Evolutionary conservation across 2,797 vertebrate species (phyloP), one percentile per base, ranked within the genome.

Genomic region (Oreochromis grahami): DNA sequence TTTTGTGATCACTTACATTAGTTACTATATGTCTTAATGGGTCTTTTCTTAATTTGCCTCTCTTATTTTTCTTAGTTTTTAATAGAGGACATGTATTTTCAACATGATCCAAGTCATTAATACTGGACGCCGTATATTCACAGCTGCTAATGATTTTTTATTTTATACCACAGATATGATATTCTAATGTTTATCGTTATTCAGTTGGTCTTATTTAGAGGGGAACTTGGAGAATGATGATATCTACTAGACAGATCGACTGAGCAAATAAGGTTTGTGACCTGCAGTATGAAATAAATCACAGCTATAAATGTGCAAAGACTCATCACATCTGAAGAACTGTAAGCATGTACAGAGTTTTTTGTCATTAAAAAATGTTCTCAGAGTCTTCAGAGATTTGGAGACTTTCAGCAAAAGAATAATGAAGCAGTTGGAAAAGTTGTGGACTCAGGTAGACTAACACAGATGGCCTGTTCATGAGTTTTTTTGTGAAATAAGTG

Each of bases 121-220:
- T 90, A 92, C 87, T 78, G 84, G 88, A 95, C 82, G 89, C 88
- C 80, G 1, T 90, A 90, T 94, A 95, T 88, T 96, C 92, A 90
- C 91, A 95, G 95, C 96, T 96, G 94, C 94, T 95, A 93, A 95
- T 91, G 10, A 86, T 92, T 88, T 92, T 84, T 74, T 50, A 87
- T 92, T 92, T 93, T 94, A 84, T 90, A 92, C 89, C 88, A 90
- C 90, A 92, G 53, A 92, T 91, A 86, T 88, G 76, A 89, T 92
- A 89, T 90, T 94, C 81, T 90, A 76, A 90, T 77, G 38, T 88
- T 88, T 86, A 79, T 65, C 84, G 85, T 51, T 74, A 74, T 32
- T 74, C 17, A 32, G 43, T 84, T 85, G 79, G 80, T 90, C 78
- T 88, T 85, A 83, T 92, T 91, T 90, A 86, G 81, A 52, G 83